A percentile compares a stretch with the other conserved stretches of the same genome.
Evolutionary conservation across 2,888 invertebrate species (phyloP).

Genomic region (Andrena trimmerana): DNA sequence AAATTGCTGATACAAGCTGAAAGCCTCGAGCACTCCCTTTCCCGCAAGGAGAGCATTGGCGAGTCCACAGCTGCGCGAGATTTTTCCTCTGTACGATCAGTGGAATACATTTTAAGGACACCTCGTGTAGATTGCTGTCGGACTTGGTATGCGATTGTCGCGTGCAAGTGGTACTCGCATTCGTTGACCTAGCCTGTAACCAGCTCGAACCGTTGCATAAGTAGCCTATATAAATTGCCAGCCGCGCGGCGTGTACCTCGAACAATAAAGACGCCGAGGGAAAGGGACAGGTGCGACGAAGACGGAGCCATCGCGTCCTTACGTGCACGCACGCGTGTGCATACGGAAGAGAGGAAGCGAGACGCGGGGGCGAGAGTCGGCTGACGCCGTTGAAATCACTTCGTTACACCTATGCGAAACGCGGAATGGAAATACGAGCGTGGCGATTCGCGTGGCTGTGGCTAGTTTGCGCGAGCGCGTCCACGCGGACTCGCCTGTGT

Average conservation of each 20-base stretch:
- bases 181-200: constrained; percentile 69
- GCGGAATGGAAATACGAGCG: constrained; percentile 54
- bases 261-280: constrained; percentile 42
- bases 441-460: constrained; percentile 36
- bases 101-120: background rate
- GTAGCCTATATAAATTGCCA: constrained; percentile 75
- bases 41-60: no score
- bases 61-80: background rate
- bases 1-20: no score
- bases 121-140: constrained; percentile 63
- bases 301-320: constrained; percentile 14
- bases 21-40: no score
- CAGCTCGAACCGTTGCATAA: constrained; percentile 68
- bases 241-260: constrained; percentile 46
- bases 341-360: constrained; percentile 38
- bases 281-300: constrained; percentile 31
- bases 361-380: constrained; percentile 9
- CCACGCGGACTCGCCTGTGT: background rate
- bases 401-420: constrained; percentile 66
- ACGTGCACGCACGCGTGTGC: constrained; percentile 13
- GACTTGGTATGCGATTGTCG: constrained; percentile 68
- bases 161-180: constrained; percentile 60
- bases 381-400: constrained; percentile 60
- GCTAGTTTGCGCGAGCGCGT: constrained; percentile 15
- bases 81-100: background rate